Percentiles rank a stretch among this genome's conserved stretches.
Evolutionary conservation across 2,797 vertebrate species (phyloP).

Genomic region (Enteromius mattozi): DNA sequence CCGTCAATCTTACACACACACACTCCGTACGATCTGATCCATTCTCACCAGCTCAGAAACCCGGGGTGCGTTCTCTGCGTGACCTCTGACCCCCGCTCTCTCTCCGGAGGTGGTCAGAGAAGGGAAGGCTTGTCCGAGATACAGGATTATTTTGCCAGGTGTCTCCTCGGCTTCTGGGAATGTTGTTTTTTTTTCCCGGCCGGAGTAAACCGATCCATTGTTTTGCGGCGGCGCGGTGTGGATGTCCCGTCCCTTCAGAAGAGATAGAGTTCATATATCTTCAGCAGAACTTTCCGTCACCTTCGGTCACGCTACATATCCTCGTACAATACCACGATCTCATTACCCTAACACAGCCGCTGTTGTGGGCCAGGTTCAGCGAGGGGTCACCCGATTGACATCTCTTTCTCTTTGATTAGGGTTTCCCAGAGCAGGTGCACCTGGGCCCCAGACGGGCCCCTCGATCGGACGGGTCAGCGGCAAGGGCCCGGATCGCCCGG

Average conservation of each 20-base stretch:
- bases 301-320: constrained; percentile 56
- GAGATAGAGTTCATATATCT: constrained; percentile 50
- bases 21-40: neutral
- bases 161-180: constrained; percentile 74
- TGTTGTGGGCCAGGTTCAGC: constrained; percentile 55
- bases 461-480: constrained; percentile 81
- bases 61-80: neutral
- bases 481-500: constrained; percentile 72
- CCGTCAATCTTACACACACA: neutral
- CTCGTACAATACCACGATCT: constrained; percentile 57
- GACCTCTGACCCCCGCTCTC: constrained; percentile 52
- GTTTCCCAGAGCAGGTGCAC: constrained; percentile 68
- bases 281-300: constrained; percentile 51
- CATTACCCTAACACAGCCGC: constrained; percentile 56
- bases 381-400: constrained; percentile 57
- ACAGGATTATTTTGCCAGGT: constrained; percentile 76
- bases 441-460: constrained; percentile 65
- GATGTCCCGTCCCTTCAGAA: constrained; percentile 56
- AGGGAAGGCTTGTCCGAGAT: constrained; percentile 56
- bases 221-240: constrained; percentile 61
- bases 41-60: neutral
- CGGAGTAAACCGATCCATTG: constrained; percentile 68
- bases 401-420: constrained; percentile 64
- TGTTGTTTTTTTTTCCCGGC: constrained; percentile 52
- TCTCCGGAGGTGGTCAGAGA: constrained; percentile 40